phyloP scores from a whole-genome alignment of 2,888 invertebrate genomes.

The Ennomos fuscantarius region DNA sequence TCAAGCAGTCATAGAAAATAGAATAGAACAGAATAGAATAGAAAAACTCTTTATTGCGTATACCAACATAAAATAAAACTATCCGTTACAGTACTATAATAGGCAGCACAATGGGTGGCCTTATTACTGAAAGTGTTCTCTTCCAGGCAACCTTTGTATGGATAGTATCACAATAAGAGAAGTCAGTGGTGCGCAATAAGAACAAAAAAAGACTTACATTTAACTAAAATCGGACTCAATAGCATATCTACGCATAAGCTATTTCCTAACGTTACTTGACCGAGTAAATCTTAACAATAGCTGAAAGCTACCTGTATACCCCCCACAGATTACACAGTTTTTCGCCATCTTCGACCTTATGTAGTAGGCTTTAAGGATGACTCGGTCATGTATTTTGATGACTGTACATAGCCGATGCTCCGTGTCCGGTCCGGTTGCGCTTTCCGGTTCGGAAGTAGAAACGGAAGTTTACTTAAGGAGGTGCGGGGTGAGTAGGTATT shows the following conservation, averaged over 20 bases:
- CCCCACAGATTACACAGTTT: not conserved
- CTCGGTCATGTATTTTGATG: not conserved
- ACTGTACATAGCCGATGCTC: slow-evolving; percentile 22
- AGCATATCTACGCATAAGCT: no score
- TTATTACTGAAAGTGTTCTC: no score
- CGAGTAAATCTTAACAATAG: slow-evolving; percentile 23
- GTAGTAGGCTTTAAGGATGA: not conserved
- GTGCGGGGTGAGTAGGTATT: slow-evolving; percentile 12
- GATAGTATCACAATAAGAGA: no score
- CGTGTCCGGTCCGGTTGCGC: slow-evolving; percentile 30
- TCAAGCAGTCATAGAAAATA: not conserved
- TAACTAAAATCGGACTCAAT: no score
- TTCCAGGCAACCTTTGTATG: no score
- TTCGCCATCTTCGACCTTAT: slow-evolving; percentile 8
- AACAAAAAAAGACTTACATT: no score
- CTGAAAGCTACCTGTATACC: slow-evolving; percentile 15
- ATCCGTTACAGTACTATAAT: no score
- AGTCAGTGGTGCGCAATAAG: no score
- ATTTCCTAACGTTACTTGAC: not conserved
- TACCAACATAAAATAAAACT: no score
- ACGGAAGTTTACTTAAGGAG: slow-evolving; percentile 37
- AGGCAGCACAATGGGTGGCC: no score
- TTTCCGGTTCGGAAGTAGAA: slow-evolving; percentile 32
- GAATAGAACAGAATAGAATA: no score
- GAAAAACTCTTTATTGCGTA: no score